Evolutionary conservation across 2,888 invertebrate species (phyloP).

Genomic region (Lasioglossum zephyrum): DNA sequence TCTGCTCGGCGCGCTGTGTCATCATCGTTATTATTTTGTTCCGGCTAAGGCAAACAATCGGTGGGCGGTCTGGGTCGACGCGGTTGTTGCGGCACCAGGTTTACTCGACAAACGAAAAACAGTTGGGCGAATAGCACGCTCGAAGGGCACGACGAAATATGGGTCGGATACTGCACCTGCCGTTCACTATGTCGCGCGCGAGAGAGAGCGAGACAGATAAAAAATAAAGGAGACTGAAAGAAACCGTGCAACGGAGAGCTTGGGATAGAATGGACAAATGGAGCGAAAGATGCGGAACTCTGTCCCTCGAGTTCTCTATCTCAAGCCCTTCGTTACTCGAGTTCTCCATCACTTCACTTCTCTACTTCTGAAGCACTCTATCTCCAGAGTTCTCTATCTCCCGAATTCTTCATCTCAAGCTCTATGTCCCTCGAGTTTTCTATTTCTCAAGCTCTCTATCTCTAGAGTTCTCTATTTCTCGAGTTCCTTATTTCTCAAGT

Average conservation of each 20-base stretch:
- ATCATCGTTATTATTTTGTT: conserved; percentile 40
- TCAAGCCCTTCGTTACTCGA: no score
- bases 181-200: not conserved
- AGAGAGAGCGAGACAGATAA: not conserved
- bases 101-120: conserved; percentile 22
- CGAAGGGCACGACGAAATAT: conserved; percentile 33
- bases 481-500: no score
- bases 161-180: conserved; percentile 53
- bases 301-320: not conserved
- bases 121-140: not conserved
- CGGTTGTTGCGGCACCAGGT: conserved; percentile 13
- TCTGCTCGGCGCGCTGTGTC: not conserved
- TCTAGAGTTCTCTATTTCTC: no score
- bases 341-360: no score
- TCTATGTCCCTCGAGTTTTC: no score
- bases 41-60: conserved; percentile 34
- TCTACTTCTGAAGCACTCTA: no score
- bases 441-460: no score
- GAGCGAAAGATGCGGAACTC: not conserved
- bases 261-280: not conserved
- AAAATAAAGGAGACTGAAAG: not conserved
- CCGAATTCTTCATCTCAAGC: no score
- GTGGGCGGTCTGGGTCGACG: not conserved
- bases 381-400: no score
- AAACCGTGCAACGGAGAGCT: not conserved